Evolutionary conservation across 2,113 vertebrate genomes (phyloP), one percentile per base, ranked within the genome.

Genomic region (Dicerorhinus sumatrensis): DNA sequence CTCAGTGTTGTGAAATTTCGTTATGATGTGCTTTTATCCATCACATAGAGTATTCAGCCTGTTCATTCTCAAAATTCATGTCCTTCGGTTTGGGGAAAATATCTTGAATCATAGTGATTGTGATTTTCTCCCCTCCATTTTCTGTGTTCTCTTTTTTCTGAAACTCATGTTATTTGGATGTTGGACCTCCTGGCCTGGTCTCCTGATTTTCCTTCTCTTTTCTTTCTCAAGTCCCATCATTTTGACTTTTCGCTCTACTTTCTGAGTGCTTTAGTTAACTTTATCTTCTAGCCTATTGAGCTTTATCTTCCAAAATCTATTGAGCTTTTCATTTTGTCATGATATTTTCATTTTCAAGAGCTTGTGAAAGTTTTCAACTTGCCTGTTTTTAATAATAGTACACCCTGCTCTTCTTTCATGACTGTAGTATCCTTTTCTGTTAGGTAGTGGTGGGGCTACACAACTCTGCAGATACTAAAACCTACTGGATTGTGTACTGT

Each of bases 261-360:
- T 39, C 29, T 69, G 39, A 33, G 25, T 33, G 51, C 29, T 70
- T 82, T 33, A 62, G 60, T 67, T 42, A 76, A 33, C 75, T 91
- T 84, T 54, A 58, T 23, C 25, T 87, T 89, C 77, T n/a, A 51
- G 2, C 31, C 25, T 79, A 18, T 81, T 46, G 39, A 88, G 54
- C 42, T 58, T 87, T 56, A 5, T 79, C 60, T 77, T 67, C 33
- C 62, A 77, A 79, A 54, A 67, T 39, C 11, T 77, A 3, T 62
- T 42, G 58, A 36, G 70, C 18, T 86, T 72, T 88, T 97, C 5
- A 42, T 77, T 82, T 83, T 87, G n/a, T 80, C 2, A 23, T 72
- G 83, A 42, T 77, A 62, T 72, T 82, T 92, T 96, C 31, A 36
- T 84, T 95, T 95, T 79, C 3, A 88, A 67, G 70, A 83, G 60